These are phyloP conservation scores for Phania funesta DNA, from an alignment of 2,888 invertebrate species.

Conservation along the genomic window DNA sequence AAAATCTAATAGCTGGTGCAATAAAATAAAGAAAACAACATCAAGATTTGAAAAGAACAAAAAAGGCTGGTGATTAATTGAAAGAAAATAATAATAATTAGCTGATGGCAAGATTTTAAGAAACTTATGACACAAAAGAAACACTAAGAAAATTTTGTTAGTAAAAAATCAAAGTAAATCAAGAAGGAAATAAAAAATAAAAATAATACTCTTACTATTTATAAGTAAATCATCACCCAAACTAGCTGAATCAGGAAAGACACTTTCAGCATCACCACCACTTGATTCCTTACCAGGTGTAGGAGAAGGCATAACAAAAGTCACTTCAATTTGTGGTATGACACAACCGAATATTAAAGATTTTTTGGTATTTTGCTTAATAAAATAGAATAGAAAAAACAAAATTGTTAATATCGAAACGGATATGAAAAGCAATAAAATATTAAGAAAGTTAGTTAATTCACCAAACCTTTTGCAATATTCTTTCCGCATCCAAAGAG, in stretches of 20 bases:
- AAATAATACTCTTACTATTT: conserved; percentile 82
- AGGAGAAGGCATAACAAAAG: conserved; percentile 91
- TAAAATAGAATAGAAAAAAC: background rate
- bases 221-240: conserved; percentile 87
- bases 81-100: background rate
- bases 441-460: background rate
- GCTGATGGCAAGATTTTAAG: conserved; percentile 36
- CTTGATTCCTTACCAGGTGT: conserved; percentile 93
- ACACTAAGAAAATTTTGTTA: conserved; percentile 32
- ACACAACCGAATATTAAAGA: conserved; percentile 87
- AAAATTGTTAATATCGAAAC: background rate
- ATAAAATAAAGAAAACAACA: conserved; percentile 47
- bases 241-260: conserved; percentile 92
- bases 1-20: conserved; percentile 43
- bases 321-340: conserved; percentile 92
- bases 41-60: conserved; percentile 36
- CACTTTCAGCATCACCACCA: conserved; percentile 90
- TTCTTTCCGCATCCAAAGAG: conserved; percentile 88
- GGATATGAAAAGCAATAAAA: background rate
- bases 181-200: conserved; percentile 71
- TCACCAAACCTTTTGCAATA: conserved; percentile 82
- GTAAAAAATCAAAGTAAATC: conserved; percentile 69
- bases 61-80: conserved; percentile 5
- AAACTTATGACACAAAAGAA: conserved; percentile 12
- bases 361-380: conserved; percentile 78